Conservation (phyloP, 2,888 invertebrate species). For the Leucoptera coffeella region DNA sequence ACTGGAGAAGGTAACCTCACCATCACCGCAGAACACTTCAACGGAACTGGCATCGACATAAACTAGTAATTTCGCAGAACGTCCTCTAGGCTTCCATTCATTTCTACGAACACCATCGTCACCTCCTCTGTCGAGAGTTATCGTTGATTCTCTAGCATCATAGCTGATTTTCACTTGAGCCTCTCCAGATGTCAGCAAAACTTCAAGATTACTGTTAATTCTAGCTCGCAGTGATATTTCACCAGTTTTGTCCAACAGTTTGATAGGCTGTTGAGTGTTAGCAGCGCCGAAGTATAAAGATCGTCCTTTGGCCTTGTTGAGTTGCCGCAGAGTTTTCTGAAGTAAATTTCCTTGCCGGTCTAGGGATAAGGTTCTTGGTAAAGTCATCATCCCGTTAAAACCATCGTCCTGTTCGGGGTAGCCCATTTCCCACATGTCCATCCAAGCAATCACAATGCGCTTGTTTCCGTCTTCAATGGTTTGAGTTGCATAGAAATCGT, state of each 20-base stretch:
- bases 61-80: constrained; percentile 12
- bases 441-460: constrained; percentile 30
- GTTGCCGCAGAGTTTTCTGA: constrained; percentile 20
- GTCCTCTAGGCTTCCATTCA: constrained; percentile 15
- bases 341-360: constrained; percentile 13
- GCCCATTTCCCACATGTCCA: constrained; percentile 31
- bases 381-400: constrained; percentile 31
- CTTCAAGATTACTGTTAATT: constrained; percentile 10
- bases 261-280: constrained; percentile 8
- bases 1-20: constrained; percentile 26
- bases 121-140: constrained; percentile 26
- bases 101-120: constrained; percentile 21
- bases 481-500: constrained; percentile 42
- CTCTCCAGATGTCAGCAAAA: constrained; percentile 15
- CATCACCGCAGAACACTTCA: constrained; percentile 20
- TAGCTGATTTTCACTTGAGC: constrained; percentile 16
- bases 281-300: constrained; percentile 12
- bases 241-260: constrained; percentile 16
- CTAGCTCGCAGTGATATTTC: constrained; percentile 16
- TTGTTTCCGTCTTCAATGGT: constrained; percentile 16
- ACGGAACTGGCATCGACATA: constrained; percentile 26
- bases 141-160: constrained; percentile 10
- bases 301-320: constrained; percentile 9
- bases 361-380: constrained; percentile 22
- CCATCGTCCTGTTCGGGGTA: constrained; percentile 29